Evolutionary conservation across 92 coral and sea anemone species (phyloP), one percentile per base, ranked within the genome.

Genomic region (Actinostola sp.): DNA sequence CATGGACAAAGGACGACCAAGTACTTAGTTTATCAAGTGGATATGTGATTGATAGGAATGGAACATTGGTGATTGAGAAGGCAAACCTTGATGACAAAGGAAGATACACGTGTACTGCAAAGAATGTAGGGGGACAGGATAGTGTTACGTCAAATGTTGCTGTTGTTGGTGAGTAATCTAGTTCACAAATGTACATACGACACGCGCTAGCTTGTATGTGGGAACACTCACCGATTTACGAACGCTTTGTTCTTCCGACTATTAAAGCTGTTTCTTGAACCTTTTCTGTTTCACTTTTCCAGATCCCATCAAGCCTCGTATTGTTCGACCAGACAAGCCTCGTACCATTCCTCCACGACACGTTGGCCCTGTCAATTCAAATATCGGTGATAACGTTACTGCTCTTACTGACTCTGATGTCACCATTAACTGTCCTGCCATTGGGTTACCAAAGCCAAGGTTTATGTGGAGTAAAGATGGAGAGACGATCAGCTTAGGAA

Each of bases 401-500:
- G 71, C 76, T 38, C 71, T 75, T 16, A 70, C 67, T 41, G 77
- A 77, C 66, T 69, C 84, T 8, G 64, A 60, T 29, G 72, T 86
- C 36, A 71, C 74, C 45, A 76, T 86, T 63, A 23, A 62, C 75
- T 91, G 97, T 57, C 81, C 83, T 14, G 88, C 79, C 10, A 80
- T 70, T 54, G 97, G 97, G 28, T 33, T 68, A 30, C 97, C 97
- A 25, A 72, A 50, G 11, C 97, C 97, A 26, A 16, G 45, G 8
- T 75, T 80, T 26, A 32, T 78, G 44, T 91, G 97, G 97, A 57
- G 58, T 5, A 87, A 71, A 74, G 89, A 80, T 54, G 89, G 89
- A 31, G 24, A 54, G 39, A 30, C 29, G 76, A 19, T 70, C 29
- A 54, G 4, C 1, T 12, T 30, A 1, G 67, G 77, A 49, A 56